Conservation (phyloP, 2,797 vertebrate species). For the Halcyon badia region DNA sequence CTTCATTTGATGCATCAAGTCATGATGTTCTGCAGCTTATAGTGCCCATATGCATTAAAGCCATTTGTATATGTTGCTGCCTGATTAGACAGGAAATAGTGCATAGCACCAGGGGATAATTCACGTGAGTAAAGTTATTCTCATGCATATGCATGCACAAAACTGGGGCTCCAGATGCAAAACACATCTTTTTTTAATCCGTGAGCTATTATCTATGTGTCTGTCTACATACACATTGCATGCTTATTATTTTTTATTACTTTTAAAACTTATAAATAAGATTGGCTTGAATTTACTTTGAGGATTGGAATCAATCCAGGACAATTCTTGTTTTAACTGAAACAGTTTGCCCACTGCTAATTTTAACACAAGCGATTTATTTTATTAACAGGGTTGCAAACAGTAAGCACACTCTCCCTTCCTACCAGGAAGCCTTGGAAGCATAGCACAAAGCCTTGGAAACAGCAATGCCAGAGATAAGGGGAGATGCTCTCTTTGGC, state of each 20-base stretch:
- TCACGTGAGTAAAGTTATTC: background rate
- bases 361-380: conserved; percentile 35
- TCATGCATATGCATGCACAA: background rate
- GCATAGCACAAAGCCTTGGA: background rate
- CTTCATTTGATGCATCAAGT: background rate
- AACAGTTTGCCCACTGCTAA: conserved; percentile 15
- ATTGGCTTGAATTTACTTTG: conserved; percentile 17
- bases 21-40: conserved; percentile 23
- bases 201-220: background rate
- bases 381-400: conserved; percentile 9
- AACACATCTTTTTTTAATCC: conserved; percentile 48
- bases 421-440: background rate
- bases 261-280: conserved; percentile 61
- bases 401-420: background rate
- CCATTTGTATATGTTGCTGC: background rate
- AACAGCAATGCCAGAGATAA: background rate
- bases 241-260: conserved; percentile 33
- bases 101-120: conserved; percentile 11
- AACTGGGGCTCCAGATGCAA: background rate
- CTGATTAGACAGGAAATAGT: conserved; percentile 31
- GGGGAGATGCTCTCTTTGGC: background rate
- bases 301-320: conserved; percentile 29
- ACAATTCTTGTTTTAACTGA: conserved; percentile 35
- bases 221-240: background rate
- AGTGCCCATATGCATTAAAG: background rate